Base-by-base conservation (phyloP, 2,888 invertebrate genomes). In the Caenorhabditis uteleia region DNA sequence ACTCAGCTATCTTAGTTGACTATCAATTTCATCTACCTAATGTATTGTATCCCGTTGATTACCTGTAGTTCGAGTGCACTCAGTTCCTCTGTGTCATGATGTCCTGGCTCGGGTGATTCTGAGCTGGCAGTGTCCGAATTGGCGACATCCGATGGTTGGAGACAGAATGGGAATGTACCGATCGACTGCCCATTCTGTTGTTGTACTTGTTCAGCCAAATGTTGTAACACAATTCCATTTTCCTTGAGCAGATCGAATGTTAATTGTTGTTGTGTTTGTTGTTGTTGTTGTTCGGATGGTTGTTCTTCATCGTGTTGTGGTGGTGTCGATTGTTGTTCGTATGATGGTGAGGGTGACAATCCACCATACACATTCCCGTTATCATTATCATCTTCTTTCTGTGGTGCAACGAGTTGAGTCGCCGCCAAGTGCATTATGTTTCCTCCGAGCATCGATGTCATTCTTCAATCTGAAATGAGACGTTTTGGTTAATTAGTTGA, bases 71-170 rank as follows among this genome's bases (percentile, higher is more conserved):
- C 21, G 34, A 50, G 29, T n/a, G n/a, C n/a, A n/a, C n/a, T n/a
- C n/a, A n/a, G n/a, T n/a, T n/a, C n/a, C n/a, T n/a, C n/a, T n/a
- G n/a, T 16, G 27, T 4, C 61, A 16, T 7, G 5, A 8, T 3
- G 16, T 2, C 29, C 20, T 34, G 64, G 64, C 34, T 64, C 64
- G 16, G 64, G 64, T 7, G 64, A 64, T 49, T 64, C 64, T 12
- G 64, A 64, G 44, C 64, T 64, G 6, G 64, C 64, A 7, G 64
- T 64, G 45, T 64, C 64, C 12, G 64, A 64, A 27, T 64, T 43
- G 6, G n/a, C 27, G 10, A 14, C n/a, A n/a, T 27, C 42, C 1
- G 27, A 12, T 27, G 7, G 42, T 27, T 23, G 42, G 27, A 43
- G 42, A 21, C 42, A 43, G n/a, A n/a, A n/a, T n/a, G n/a, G n/a